Conservation (phyloP, 2,888 invertebrate genomes). For the Dysmachus trigonus region DNA sequence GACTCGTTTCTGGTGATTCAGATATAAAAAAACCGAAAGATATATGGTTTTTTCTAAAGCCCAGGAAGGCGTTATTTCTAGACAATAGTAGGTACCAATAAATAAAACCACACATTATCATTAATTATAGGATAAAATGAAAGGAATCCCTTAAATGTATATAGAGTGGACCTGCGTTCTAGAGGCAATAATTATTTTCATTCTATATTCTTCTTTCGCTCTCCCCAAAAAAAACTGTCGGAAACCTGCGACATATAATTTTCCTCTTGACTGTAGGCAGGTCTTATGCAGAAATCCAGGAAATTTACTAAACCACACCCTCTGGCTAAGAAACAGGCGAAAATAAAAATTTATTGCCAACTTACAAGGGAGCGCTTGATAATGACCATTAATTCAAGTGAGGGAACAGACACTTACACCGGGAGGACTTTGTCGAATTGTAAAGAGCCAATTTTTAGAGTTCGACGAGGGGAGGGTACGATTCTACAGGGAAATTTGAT, state of each 20-base stretch:
- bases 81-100: conserved; percentile 3
- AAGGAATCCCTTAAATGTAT: background rate
- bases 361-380: conserved; percentile 26
- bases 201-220: background rate
- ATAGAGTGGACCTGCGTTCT: background rate
- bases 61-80: background rate
- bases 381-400: conserved; percentile 35
- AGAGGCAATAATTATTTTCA: conserved; percentile 33
- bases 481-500: background rate
- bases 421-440: background rate
- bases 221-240: background rate
- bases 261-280: conserved; percentile 34
- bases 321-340: conserved; percentile 16
- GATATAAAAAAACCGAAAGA: background rate
- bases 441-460: background rate
- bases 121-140: conserved; percentile 37
- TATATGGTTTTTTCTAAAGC: background rate
- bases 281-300: conserved; percentile 10
- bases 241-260: background rate
- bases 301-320: conserved; percentile 34
- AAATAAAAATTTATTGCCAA: conserved; percentile 40
- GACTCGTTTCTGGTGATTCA: background rate
- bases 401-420: conserved; percentile 6
- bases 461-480: background rate
- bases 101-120: conserved; percentile 44